Base-by-base conservation (phyloP, 2,113 vertebrate species). In the Crotophaga sulcirostris region DNA sequence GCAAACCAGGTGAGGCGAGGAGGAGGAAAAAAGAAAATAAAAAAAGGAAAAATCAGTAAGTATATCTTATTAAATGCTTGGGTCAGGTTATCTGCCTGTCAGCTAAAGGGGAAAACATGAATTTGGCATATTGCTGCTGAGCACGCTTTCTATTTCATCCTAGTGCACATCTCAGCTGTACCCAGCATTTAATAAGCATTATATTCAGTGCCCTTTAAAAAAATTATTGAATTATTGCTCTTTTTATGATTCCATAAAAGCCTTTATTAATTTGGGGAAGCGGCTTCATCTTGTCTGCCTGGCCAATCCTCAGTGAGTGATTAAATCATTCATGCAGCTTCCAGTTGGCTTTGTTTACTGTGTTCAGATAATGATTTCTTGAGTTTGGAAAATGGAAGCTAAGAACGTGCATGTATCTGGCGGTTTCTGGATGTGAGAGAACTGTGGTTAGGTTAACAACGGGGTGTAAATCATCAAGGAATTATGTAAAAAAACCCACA, bases 161-260 rank as follows among this genome's bases (percentile, higher is more conserved):
- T 86, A 58, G 20, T 54, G 36, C 89, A 95, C 72, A 96, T 86
- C 89, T 96, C 90, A 94, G 88, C 28, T 44, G 59, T 82, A 97
- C 58, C 76, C 60, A 91, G 93, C 10, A 94, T 97, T 98, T 97
- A 98, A 96, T 96, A 98, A 96, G 86, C 76, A 16, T 95, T 96
- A 69, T 97, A 94, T 97, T 95, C 49, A 8, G 45, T 94, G 90
- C 73, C 95, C 96, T 97, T 97, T 93, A 95, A 88, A 97, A 89
- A 94, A 97, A 97, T 77, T 81, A 97, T 97, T 98, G 96, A 98
- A 97, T 97, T 98, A 98, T 96, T 94, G 80, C 93, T 94, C 28
- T 94, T 92, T 97, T 98, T 97, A 98, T 97, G 92, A 73, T 97
- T 97, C 94, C 89, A 94, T 98, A 98, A 98, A 98, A 97, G 69